These are phyloP conservation scores for Papilio dardanus DNA, from an alignment of 1,140 invertebrate genomes.

Conservation along the genomic window DNA sequence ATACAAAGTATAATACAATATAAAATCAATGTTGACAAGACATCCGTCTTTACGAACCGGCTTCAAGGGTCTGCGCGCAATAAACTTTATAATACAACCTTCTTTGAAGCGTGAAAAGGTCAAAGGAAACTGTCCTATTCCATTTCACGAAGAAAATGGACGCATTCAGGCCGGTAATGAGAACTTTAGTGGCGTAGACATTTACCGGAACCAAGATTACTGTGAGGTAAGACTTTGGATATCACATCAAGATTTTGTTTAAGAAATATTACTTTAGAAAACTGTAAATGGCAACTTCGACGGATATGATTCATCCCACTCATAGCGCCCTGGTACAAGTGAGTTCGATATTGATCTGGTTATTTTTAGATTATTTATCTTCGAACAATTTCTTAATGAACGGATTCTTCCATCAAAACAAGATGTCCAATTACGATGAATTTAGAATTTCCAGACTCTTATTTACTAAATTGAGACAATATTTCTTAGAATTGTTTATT, in stretches of 20 bases:
- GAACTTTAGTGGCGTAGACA: constrained; percentile 39
- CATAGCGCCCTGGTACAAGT: background rate
- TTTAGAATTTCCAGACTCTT: background rate
- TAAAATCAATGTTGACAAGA: constrained; percentile 16
- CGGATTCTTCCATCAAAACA: background rate
- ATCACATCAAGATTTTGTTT: background rate
- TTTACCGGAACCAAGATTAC: background rate
- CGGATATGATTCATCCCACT: background rate
- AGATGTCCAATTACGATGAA: background rate
- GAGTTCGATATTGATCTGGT: background rate
- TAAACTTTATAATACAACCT: constrained; percentile 5
- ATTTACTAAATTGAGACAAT: background rate
- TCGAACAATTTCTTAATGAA: background rate
- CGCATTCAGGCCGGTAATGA: constrained; percentile 71
- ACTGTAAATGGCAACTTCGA: background rate
- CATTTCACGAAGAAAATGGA: constrained; percentile 62
- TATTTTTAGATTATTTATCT: background rate
- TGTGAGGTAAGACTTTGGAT: background rate
- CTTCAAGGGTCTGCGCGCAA: constrained; percentile 1
- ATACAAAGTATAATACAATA: background rate
- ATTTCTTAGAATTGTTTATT: background rate
- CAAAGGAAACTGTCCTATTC: constrained; percentile 62
- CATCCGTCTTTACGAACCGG: background rate
- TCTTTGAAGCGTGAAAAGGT: constrained; percentile 61
- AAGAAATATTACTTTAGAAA: background rate